A percentile compares a stretch with the other conserved stretches of the same genome.
Conservation (phyloP, 2,888 invertebrate genomes). For the Erannis defoliaria region DNA sequence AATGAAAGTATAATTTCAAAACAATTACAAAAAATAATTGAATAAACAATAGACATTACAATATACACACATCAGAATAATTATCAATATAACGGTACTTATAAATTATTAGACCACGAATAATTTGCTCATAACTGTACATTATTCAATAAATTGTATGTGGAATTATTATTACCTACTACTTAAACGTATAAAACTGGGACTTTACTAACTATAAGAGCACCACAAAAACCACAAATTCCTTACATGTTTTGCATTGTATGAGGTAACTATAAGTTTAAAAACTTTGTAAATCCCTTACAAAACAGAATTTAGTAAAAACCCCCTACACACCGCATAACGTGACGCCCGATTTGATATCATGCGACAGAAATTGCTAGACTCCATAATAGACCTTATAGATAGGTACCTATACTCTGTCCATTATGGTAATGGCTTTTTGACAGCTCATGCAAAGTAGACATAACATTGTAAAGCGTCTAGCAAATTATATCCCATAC, state of each 20-base stretch:
- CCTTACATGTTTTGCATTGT: slow-evolving; percentile 2
- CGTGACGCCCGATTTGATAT: too few species aligned
- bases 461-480: too few species aligned
- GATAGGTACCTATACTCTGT: too few species aligned
- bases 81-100: slow-evolving; percentile 6
- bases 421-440: too few species aligned
- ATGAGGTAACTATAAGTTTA: slow-evolving; percentile 10
- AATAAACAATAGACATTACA: slow-evolving; percentile 6
- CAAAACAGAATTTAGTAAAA: neutral
- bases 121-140: slow-evolving; percentile 36
- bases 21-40: slow-evolving; percentile 5
- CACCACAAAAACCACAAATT: slow-evolving; percentile 29
- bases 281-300: neutral
- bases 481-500: too few species aligned
- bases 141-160: slow-evolving; percentile 28
- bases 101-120: slow-evolving; percentile 1
- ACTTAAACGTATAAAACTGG: slow-evolving; percentile 29
- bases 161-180: slow-evolving; percentile 15
- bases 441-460: too few species aligned
- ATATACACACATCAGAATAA: slow-evolving; percentile 16
- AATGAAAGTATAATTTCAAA: slow-evolving; percentile 1
- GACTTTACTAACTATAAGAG: slow-evolving; percentile 24
- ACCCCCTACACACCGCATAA: neutral
- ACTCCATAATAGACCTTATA: too few species aligned
- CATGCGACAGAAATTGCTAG: too few species aligned